Base-by-base conservation (phyloP, 2,888 invertebrate genomes). In the Eristalis pertinax region DNA sequence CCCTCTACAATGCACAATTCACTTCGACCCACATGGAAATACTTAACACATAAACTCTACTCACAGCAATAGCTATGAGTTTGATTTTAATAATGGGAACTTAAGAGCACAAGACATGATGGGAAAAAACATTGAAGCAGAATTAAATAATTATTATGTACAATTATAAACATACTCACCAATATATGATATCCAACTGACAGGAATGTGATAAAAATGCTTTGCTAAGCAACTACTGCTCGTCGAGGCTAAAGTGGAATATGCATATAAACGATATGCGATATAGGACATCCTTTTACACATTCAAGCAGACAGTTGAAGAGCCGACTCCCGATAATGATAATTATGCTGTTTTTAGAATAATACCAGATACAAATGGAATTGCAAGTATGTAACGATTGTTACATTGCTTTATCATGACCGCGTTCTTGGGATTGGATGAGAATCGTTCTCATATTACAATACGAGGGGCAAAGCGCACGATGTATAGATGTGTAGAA, bases 141-240 rank as follows among this genome's bases (percentile, higher is more conserved):
- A 87, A 87, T 87, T 87, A 87, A 87, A 87, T 83, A 87, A 87
- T 87, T 87, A 87, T 83, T 76, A 79, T 79, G 83, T 87, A 87
- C 83, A 83, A 83, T 83, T 83, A 83, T 83, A 86, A 86, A 78
- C 83, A 86, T 83, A 76, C 29, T 67, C 73, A 73, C 64, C 73
- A 69, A 68, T 67, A 73, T 64, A 64, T 38, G 35, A 60, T 65
- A 24, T 43, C 43, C 43, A 19, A 56, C n/a, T 26, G 43, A 24
- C 26, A 43, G 78, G 79, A 41, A 65, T 75, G 67, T 67, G 68
- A 73, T 69, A 81, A 85, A 84, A 85, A 73, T 73, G 85, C 81
- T 84, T 81, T 81, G 76, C 81, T 85, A 76, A 85, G 85, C 85
- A 81, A 76, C 68, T 76, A 35, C 50, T 24, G 43, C 63, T 41